phyloP scores from a whole-genome alignment of 1,140 invertebrate genomes.

The Tetramorium simillimum region DNA sequence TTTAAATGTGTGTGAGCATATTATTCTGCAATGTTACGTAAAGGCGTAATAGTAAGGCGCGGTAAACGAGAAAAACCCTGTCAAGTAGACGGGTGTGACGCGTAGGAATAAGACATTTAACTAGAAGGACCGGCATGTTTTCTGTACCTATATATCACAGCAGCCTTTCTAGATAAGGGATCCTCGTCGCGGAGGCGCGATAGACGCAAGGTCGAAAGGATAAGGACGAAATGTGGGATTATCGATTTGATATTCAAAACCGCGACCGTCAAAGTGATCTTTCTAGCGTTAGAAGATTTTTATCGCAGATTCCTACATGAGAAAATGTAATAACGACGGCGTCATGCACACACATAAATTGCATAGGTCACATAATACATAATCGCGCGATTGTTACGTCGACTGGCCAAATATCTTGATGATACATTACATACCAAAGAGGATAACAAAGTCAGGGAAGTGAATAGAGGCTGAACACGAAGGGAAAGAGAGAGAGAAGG shows the following conservation, averaged over 20 bases:
- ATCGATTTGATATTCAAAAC: slow-evolving; percentile 20
- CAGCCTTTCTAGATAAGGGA: slow-evolving; percentile 41
- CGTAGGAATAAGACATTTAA: slow-evolving; percentile 15
- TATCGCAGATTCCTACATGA: slow-evolving; percentile 9
- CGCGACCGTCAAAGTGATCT: background rate
- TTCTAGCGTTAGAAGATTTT: slow-evolving; percentile 48
- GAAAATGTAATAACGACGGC: background rate
- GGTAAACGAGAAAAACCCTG: background rate
- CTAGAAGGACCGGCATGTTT: slow-evolving; percentile 6
- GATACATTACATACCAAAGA: slow-evolving; percentile 35
- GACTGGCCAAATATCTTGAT: slow-evolving; percentile 36
- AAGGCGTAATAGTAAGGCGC: background rate
- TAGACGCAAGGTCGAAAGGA: background rate
- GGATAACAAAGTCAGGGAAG: slow-evolving; percentile 4
- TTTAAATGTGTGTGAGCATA: slow-evolving; percentile 7
- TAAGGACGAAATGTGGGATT: slow-evolving; percentile 5
- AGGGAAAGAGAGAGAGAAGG: background rate
- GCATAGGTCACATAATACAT: background rate
- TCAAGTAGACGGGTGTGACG: background rate
- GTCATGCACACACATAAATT: background rate
- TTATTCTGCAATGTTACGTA: slow-evolving; percentile 8
- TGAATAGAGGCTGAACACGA: slow-evolving; percentile 14
- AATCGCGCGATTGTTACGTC: background rate
- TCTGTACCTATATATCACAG: slow-evolving; percentile 49
- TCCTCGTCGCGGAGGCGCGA: background rate